Evolutionary conservation across 2,888 invertebrate species (phyloP), one percentile per base, ranked within the genome.

Genomic region (Norana najaformis): DNA sequence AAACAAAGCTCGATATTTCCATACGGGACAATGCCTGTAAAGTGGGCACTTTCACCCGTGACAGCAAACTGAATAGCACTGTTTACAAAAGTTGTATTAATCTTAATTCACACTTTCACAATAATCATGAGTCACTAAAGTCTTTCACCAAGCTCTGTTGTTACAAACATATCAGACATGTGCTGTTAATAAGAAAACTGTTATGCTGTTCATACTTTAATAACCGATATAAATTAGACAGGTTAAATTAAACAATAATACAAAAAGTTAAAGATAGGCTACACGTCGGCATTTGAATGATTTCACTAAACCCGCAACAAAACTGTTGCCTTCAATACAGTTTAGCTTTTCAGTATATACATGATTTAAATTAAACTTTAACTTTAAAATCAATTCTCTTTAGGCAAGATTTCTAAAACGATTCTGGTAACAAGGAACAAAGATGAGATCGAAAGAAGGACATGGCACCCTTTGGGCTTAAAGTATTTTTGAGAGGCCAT

Each of bases 391-490:
- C 35, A 85, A 85, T 36, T 85, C 23, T 35, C 20, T 85, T 35
- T 18, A 85, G n/a, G 35, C 34, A 35, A 36, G 34, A 83, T 83
- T 83, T 83, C n/a, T 14, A 36, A 85, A 85, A 36, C 20, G 8
- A 85, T 36, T 36, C 18, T 5, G 37, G 20, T 85, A 37, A 85
- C 37, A 85, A 85, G 35, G 23, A 85, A 85, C 36, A 35, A 85
- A 35, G 85, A 85, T 36, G 69, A 69, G n/a, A 69, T n/a, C n/a
- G 69, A n/a, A 69, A 69, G 69, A 69, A 69, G 13, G 69, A 6
- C n/a, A 69, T 69, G 69, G 69, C 69, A 35, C 85, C 85, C 37
- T 36, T 85, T 85, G 85, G 69, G 69, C 69, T 69, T 69, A 69
- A 69, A n/a, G n/a, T n/a, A 69, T 69, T 69, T 53, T 69, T 69